phyloP scores from a whole-genome alignment of 2,888 invertebrate species.

The Pachliopta kotzebuea region DNA sequence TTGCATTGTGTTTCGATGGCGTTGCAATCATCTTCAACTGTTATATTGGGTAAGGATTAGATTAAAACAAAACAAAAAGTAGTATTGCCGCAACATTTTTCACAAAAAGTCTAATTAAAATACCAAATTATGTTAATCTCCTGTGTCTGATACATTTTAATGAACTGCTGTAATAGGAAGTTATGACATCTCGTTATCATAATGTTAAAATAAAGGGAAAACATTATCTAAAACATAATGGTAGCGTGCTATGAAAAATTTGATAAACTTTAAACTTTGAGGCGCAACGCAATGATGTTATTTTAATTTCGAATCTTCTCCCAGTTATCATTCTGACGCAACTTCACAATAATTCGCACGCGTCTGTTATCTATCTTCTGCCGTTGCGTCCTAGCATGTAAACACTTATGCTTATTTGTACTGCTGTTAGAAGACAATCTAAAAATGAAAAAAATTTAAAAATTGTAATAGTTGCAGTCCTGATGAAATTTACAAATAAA shows the following conservation, averaged over 20 bases:
- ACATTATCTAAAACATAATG: slow-evolving; percentile 31
- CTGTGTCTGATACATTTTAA: slow-evolving; percentile 13
- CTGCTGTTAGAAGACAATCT: background rate
- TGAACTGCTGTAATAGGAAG: slow-evolving; percentile 24
- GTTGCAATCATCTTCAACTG: too few relatives aligned
- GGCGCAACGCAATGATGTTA: slow-evolving; percentile 41
- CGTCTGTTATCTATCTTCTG: slow-evolving; percentile 15
- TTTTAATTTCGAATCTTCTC: slow-evolving; percentile 42
- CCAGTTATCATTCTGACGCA: slow-evolving; percentile 34
- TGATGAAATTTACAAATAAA: background rate
- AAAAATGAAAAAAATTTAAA: background rate
- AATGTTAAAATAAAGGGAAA: slow-evolving; percentile 22
- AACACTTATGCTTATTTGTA: background rate
- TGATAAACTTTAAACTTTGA: slow-evolving; percentile 58
- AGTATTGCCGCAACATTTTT: background rate
- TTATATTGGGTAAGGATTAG: too few relatives aligned
- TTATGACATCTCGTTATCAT: slow-evolving; percentile 20
- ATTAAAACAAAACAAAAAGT: background rate
- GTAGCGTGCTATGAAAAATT: slow-evolving; percentile 37
- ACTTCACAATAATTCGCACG: slow-evolving; percentile 28
- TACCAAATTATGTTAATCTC: background rate
- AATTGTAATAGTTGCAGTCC: background rate
- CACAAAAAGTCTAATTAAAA: background rate
- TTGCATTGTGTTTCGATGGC: too few relatives aligned
- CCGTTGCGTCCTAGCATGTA: slow-evolving; percentile 19